Percentiles rank a stretch among this genome's conserved stretches.
Conservation (phyloP, 2,888 invertebrate genomes). For the Theretra japonica region DNA sequence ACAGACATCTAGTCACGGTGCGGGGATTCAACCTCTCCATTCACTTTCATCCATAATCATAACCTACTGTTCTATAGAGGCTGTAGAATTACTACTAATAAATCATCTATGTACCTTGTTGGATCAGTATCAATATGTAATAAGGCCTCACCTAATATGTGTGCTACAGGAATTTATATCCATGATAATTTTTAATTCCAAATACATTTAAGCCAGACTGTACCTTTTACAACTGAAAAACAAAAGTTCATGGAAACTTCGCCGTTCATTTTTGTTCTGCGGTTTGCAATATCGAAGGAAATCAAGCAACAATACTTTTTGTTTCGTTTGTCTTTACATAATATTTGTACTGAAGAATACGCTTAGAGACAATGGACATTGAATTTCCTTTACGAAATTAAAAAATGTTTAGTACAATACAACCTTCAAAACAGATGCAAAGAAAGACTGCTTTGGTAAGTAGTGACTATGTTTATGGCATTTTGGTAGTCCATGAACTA, state of each 20-base stretch:
- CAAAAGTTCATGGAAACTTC: constrained; percentile 22
- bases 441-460: too few relatives aligned
- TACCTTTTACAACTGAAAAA: constrained; percentile 21
- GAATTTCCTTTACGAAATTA: background rate
- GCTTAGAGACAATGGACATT: constrained; percentile 13
- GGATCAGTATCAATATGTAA: background rate
- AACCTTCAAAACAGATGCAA: too few relatives aligned
- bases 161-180: too few relatives aligned
- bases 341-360: constrained; percentile 13
- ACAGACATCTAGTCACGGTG: too few relatives aligned
- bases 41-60: too few relatives aligned
- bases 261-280: constrained; percentile 14
- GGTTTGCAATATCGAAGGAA: constrained; percentile 26
- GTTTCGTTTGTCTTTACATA: constrained; percentile 23
- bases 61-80: too few relatives aligned
- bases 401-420: background rate
- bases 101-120: background rate
- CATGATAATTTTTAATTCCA: background rate
- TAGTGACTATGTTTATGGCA: too few relatives aligned
- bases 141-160: too few relatives aligned
- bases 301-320: constrained; percentile 19
- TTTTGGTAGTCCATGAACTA: too few relatives aligned
- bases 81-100: too few relatives aligned
- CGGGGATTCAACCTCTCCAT: too few relatives aligned
- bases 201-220: background rate